Percentiles rank a stretch among this genome's conserved stretches.
These are phyloP conservation scores for Molossus molossus DNA, from an alignment of 2,797 vertebrate genomes.

Conservation along the genomic window DNA sequence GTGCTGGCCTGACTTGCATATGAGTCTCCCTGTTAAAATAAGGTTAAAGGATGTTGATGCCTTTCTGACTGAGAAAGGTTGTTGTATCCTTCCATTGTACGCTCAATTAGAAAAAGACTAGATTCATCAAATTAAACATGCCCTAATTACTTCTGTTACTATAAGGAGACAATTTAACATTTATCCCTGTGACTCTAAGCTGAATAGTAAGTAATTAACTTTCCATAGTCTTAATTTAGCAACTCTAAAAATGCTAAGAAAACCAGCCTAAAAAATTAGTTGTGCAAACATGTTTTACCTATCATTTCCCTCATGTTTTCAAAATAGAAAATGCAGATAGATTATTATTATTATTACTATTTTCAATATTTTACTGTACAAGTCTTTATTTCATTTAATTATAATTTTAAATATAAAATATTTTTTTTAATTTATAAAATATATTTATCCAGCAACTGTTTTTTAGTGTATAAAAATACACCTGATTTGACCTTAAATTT, in stretches of 20 bases:
- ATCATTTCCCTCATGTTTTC: background rate
- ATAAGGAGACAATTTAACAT: constrained; percentile 5
- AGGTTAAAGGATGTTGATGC: background rate
- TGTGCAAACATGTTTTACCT: background rate
- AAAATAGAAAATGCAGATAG: background rate
- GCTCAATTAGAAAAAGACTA: background rate
- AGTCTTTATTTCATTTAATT: background rate
- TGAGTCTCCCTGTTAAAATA: background rate
- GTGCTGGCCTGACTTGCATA: background rate
- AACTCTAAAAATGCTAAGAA: constrained; percentile 44
- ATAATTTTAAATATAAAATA: background rate
- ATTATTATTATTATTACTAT: background rate
- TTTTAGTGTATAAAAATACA: constrained; percentile 23
- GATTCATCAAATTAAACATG: constrained; percentile 6
- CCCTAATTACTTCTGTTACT: constrained; percentile 52
- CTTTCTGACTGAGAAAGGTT: background rate
- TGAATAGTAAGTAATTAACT: constrained; percentile 3
- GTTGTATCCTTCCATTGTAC: background rate
- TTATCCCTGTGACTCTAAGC: constrained; percentile 4
- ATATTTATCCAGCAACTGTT: background rate
- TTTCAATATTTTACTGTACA: background rate
- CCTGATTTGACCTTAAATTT: background rate
- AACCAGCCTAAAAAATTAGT: background rate
- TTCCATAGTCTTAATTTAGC: constrained; percentile 17
- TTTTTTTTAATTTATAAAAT: constrained; percentile 24